A percentile compares a stretch with the other conserved stretches of the same genome.
These are phyloP conservation scores for Geopemphigus sp. DNA, from an alignment of 1,140 invertebrate species.

Conservation along the genomic window DNA sequence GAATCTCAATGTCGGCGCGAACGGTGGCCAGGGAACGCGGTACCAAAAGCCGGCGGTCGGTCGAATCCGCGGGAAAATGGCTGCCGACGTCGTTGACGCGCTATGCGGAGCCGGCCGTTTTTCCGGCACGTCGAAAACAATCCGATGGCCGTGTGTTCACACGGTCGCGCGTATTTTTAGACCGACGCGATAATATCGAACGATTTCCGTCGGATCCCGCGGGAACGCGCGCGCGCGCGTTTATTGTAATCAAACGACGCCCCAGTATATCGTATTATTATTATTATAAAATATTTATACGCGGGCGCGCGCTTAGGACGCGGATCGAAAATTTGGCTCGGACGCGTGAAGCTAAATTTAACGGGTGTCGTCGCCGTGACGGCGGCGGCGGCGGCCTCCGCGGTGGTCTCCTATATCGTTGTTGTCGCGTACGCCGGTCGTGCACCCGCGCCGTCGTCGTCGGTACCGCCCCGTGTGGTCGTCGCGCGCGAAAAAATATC, in stretches of 20 bases:
- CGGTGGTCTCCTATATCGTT: background rate
- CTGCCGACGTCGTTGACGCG: too few relatives aligned
- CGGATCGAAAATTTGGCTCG: slow-evolving; percentile 36
- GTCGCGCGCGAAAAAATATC: slow-evolving; percentile 1
- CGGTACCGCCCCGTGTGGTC: background rate
- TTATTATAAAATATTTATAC: background rate
- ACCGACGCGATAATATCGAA: too few relatives aligned
- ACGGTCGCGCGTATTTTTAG: too few relatives aligned
- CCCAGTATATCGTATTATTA: background rate
- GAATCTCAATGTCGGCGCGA: too few relatives aligned
- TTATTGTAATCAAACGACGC: too few relatives aligned
- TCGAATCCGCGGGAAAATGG: too few relatives aligned
- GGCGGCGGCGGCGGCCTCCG: background rate
- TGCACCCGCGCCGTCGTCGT: background rate
- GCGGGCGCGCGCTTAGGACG: background rate
- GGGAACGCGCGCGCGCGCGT: background rate
- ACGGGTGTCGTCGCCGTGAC: slow-evolving; percentile 11
- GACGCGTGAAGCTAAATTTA: slow-evolving; percentile 37
- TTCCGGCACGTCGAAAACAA: too few relatives aligned
- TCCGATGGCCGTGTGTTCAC: too few relatives aligned
- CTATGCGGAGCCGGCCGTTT: too few relatives aligned
- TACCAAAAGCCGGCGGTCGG: too few relatives aligned
- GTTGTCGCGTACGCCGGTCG: background rate
- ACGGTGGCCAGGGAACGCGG: too few relatives aligned
- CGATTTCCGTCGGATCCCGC: background rate